Evolutionary conservation across 2,888 invertebrate species (phyloP), one percentile per base, ranked within the genome.

Genomic region (Cerceris ruficornis): DNA sequence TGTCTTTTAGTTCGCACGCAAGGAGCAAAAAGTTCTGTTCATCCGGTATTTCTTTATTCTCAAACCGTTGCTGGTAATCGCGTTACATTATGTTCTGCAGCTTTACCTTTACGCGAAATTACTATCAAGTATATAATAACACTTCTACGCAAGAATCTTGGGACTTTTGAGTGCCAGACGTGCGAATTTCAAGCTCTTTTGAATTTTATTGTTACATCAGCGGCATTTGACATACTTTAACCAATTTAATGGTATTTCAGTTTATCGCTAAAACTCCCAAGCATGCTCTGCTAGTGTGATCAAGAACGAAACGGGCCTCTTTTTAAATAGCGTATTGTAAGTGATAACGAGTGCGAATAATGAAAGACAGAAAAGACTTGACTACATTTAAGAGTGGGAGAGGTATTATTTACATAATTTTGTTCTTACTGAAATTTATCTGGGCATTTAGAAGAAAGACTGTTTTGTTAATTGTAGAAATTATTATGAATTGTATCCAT

Each of bases 21-120:
- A 62, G 49, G 42, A 50, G 17, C 15, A 49, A 50, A 14, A 28
- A 39, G 49, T 15, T 17, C 50, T 17, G 62, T 62, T 62, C 50
- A 50, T 62, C 62, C 62, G 62, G 17, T 39, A 28, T 62, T 62
- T 62, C 62, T 49, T 50, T 62, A 49, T 14, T 49, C 39, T 39
- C 13, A 15, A 28, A 62, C 49, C 49, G 17, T 62, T 50, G 49
- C 7, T 17, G 59, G 59, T 15, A 42, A 42, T 60, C 42, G 42
- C 14, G 59, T 42, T 42, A 60, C 59, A 42, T 43, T 41, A 60
- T 42, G 41, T 14, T 42, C 15, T 42, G 59, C 42, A 60, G 42
- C 42, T 60, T 60, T 60, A 60, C 41, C 59, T 42, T 43, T 43
- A 6, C 46, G 11, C 2, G 46, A 46, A 46, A 46, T 46, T 46